Base-by-base conservation (phyloP, 2,113 vertebrate species). In the Scalopus aquaticus region DNA sequence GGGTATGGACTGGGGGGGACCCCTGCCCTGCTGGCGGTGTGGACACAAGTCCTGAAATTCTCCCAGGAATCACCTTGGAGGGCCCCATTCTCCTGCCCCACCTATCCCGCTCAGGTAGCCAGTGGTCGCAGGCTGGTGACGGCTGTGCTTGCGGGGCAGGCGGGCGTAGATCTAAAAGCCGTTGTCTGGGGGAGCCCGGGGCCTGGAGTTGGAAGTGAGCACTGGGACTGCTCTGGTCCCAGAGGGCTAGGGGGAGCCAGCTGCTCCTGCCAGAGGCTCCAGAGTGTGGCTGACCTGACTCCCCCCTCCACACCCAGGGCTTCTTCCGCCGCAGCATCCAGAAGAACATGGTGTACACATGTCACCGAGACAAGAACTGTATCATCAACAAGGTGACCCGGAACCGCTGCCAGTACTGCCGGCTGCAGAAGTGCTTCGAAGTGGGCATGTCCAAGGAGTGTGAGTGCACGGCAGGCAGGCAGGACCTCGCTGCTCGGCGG, bases 261-360 rank as follows among this genome's bases (percentile, higher is more conserved):
- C n/a, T n/a, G n/a, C 30, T 19, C 62, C 56, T 69, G 42, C 46
- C 46, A 1, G 24, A 44, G 88, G 22, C 79, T 15, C 0, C 28
- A 7, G 73, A 80, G 39, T 73, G 44, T 51, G 67, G 44, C 72
- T 76, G 46, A 86, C 89, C 86, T 85, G 60, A 44, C 92, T 58
- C 74, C 70, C 37, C 42, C 84, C 26, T 60, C 85, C 9, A 1
- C 24, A 5, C 92, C 69, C 98, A 99, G 99, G 99, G 99, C 87
- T 99, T 99, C 98, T 99, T 99, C 98, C 98, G 99, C 93, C 98
- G 99, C 96, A 99, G 99, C 97, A 99, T 99, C 98, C 99, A 99
- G 99, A 99, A 99, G 98, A 99, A 99, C 98, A 99, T 99, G 99
- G 99, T 99, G 97, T 99, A 99, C 98, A 99, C 99, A 4, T 99